These are phyloP conservation scores for Alexandromys fortis DNA, from an alignment of 2,113 vertebrate species.

Conservation along the genomic window DNA sequence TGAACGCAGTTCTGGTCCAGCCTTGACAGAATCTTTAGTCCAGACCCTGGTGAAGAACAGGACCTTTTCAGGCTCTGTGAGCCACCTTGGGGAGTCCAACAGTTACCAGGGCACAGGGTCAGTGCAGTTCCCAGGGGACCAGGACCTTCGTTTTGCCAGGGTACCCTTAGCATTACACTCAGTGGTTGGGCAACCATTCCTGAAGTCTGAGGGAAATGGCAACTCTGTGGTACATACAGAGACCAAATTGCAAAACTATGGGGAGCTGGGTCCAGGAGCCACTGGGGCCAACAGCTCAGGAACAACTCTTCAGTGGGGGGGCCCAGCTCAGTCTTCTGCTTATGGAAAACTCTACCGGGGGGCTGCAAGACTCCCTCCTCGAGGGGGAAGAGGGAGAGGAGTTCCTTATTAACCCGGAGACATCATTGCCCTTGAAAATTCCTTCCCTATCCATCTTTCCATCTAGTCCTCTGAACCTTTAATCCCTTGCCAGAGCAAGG, in stretches of 20 bases:
- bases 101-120: conserved; percentile 89
- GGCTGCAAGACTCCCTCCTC: conserved; percentile 84
- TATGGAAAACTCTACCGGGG: conserved; percentile 86
- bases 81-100: conserved; percentile 88
- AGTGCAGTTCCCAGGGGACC: conserved; percentile 95
- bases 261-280: conserved; percentile 82
- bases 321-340: conserved; percentile 82
- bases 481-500: conserved; percentile 80
- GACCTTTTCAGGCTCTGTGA: conserved; percentile 89
- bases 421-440: conserved; percentile 63
- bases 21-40: conserved; percentile 85
- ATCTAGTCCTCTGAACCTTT: conserved; percentile 77
- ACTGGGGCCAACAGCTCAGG: conserved; percentile 82
- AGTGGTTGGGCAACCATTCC: conserved; percentile 83
- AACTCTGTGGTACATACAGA: conserved; percentile 85
- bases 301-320: conserved; percentile 84
- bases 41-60: conserved; percentile 88
- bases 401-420: conserved; percentile 86
- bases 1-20: conserved; percentile 84
- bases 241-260: conserved; percentile 85
- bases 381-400: conserved; percentile 88
- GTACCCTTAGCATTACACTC: conserved; percentile 83
- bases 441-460: conserved; percentile 74
- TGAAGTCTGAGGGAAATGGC: conserved; percentile 88
- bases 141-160: conserved; percentile 95